Evolutionary conservation across 2,888 invertebrate genomes (phyloP).

Genomic region (Myathropa florea): DNA sequence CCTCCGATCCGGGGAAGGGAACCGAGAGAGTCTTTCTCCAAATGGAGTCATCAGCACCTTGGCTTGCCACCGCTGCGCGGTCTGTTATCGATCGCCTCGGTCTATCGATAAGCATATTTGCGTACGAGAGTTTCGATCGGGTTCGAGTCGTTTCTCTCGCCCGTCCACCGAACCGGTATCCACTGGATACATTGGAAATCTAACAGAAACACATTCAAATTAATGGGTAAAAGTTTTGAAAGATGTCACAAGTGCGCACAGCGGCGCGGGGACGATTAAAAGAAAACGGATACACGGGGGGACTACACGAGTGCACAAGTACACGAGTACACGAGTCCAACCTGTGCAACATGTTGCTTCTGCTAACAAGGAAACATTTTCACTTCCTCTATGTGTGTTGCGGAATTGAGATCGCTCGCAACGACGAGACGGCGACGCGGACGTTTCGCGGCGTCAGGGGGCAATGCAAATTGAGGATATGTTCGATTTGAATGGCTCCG

Average conservation of each 20-base stretch:
- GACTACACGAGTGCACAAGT: not conserved
- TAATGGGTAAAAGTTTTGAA: constrained; percentile 71
- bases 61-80: not conserved
- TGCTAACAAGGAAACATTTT: constrained; percentile 49
- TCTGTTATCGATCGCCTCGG: not conserved
- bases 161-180: constrained; percentile 44
- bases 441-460: not conserved
- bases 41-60: not conserved
- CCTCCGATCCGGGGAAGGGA: not conserved
- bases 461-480: constrained; percentile 44
- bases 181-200: constrained; percentile 52
- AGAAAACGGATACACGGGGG: constrained; percentile 13
- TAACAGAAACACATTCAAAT: constrained; percentile 59
- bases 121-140: constrained; percentile 20
- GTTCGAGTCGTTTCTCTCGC: constrained; percentile 45
- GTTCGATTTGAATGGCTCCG: constrained; percentile 30
- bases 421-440: not conserved
- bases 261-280: constrained; percentile 13
- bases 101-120: constrained; percentile 17
- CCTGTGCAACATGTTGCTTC: constrained; percentile 37
- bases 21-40: not conserved
- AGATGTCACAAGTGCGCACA: constrained; percentile 49
- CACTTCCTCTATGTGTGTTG: constrained; percentile 31
- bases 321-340: not conserved
- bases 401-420: constrained; percentile 45